These are phyloP conservation scores for Thaumatotibia leucotreta DNA, from an alignment of 1,140 invertebrate species.

Conservation along the genomic window DNA sequence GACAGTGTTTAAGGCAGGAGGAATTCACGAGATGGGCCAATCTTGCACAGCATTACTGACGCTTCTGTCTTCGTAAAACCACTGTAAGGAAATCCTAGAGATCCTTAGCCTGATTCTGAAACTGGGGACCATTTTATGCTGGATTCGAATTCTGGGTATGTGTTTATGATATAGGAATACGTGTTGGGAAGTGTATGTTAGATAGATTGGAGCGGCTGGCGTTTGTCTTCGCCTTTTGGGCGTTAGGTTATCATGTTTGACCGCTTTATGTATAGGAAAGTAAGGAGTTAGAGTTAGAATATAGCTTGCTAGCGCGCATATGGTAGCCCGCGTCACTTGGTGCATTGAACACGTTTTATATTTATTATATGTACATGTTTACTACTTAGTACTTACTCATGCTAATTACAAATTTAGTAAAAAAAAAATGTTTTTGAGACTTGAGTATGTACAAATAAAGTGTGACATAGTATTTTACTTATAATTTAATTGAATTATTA, in stretches of 20 bases:
- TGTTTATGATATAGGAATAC: background rate
- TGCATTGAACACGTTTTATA: no score
- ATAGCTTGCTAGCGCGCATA: no score
- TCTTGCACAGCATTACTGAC: constrained; percentile 35
- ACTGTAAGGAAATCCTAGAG: background rate
- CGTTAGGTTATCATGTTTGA: background rate
- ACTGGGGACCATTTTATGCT: background rate
- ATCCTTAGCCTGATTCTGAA: background rate
- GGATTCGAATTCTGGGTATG: background rate
- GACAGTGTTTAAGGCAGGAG: constrained; percentile 48
- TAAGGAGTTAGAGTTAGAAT: no score
- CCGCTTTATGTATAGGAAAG: background rate
- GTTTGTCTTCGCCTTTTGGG: constrained; percentile 7
- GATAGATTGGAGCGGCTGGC: constrained; percentile 2
- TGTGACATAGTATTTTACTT: no score
- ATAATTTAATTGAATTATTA: no score
- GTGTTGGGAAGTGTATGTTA: constrained; percentile 10
- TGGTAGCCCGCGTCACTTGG: background rate
- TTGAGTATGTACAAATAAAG: no score
- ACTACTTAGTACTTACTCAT: no score
- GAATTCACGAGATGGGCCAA: constrained; percentile 55
- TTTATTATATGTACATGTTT: no score
- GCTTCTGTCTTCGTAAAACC: background rate
- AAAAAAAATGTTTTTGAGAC: no score
- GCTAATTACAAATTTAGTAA: no score